Conservation (phyloP, 2,113 vertebrate species). For the Myiozetetes cayanensis region DNA sequence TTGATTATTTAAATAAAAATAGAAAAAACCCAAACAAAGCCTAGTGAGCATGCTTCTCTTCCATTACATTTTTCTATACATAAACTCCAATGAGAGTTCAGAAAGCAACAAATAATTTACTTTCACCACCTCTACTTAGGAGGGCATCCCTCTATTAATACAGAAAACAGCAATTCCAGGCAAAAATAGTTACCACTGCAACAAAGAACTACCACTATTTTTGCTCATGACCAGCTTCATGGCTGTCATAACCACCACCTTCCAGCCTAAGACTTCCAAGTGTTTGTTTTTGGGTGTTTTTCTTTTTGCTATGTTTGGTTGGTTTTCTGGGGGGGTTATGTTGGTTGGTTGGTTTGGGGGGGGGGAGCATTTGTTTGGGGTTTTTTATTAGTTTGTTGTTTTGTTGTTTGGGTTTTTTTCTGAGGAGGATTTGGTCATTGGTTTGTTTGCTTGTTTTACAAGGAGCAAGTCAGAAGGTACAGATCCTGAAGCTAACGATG, state of each 20-base stretch:
- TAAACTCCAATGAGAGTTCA: neutral
- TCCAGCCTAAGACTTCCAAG: neutral
- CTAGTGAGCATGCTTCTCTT: neutral
- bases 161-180: neutral
- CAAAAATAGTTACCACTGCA: neutral
- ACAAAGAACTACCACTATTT: neutral
- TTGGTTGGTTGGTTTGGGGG: too few species aligned
- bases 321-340: neutral
- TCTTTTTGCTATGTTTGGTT: too few species aligned
- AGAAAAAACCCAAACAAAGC: neutral
- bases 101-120: neutral
- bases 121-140: neutral
- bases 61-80: neutral
- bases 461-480: neutral
- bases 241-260: neutral
- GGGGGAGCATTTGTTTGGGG: neutral
- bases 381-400: neutral
- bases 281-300: neutral
- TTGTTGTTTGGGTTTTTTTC: neutral
- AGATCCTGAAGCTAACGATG: neutral
- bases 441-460: neutral
- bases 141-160: neutral
- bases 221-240: neutral
- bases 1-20: neutral
- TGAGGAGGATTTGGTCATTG: neutral